Base-by-base conservation (phyloP, 2,797 vertebrate species). In the Gallinago solitaria region DNA sequence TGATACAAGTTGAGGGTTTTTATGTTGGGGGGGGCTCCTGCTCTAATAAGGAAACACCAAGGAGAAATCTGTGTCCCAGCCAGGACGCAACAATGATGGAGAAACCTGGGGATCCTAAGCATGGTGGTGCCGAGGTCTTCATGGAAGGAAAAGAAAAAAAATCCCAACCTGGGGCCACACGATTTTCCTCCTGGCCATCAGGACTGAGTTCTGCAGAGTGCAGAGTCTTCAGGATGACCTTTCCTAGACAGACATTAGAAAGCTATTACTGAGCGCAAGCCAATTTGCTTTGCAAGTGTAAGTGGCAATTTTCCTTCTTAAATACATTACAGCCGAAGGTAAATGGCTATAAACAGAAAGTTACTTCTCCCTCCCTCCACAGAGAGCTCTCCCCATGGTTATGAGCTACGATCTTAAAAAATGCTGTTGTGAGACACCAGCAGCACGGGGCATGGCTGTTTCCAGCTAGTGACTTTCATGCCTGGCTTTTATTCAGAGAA, bases 271-370 rank as follows among this genome's bases (percentile, higher is more conserved):
- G 89, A 68, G 68, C 85, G 65, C 90, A 83, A 98, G 94, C 97
- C 97, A 97, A 98, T 97, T 98, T 97, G 92, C 97, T 98, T 84
- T 95, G 97, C 96, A 97, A 96, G 96, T 94, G 87, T 96, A 97
- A 97, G 96, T 95, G 95, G 94, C 96, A 95, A 97, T 97, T 97
- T 98, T 95, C 96, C 90, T 95, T 87, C 97, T 97, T 98, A 98
- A 98, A 97, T 96, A 97, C 96, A 83, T 96, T 95, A 93, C 83
- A 59, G 70, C 68, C 8, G 53, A 95, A 95, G 79, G 97, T 92
- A 98, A 97, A 96, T 82, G 97, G 93, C 96, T 86, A 87, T 95
- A 96, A 98, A 97, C 95, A 83, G 91, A 97, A 96, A 96, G 93
- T 95, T 95, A 78, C 69, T 95, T 93, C 96, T 80, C 87, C 14